Conservation (phyloP, 2,888 invertebrate genomes). For the Dinocampus coccinellae region DNA sequence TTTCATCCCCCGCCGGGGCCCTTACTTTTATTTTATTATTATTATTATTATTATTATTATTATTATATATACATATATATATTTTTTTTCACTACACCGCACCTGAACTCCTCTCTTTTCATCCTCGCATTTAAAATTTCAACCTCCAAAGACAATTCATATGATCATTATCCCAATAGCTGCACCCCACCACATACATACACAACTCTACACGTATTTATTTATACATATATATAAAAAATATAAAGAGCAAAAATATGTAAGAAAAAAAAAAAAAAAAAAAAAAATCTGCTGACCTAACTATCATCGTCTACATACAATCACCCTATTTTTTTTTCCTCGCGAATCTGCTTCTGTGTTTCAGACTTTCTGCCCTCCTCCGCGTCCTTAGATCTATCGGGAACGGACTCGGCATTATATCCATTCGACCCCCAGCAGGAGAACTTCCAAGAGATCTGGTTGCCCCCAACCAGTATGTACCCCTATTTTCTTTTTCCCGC, state of each 20-base stretch:
- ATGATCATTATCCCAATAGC: neutral
- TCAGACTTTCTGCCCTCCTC: constrained; percentile 73
- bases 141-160: constrained; percentile 3
- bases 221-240: constrained; percentile 5
- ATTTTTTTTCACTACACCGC: constrained; percentile 23
- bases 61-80: too few relatives aligned
- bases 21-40: neutral
- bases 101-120: neutral
- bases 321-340: constrained; percentile 53
- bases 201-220: neutral
- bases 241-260: too few relatives aligned
- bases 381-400: constrained; percentile 71
- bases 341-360: constrained; percentile 71
- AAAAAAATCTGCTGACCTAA: neutral
- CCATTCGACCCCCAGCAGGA: constrained; percentile 72
- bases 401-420: constrained; percentile 74
- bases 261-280: constrained; percentile 14
- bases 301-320: neutral
- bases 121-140: neutral
- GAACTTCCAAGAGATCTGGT: constrained; percentile 73
- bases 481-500: constrained; percentile 76
- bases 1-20: constrained; percentile 21
- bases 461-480: constrained; percentile 72
- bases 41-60: too few relatives aligned
- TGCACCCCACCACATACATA: neutral